phyloP scores from a whole-genome alignment of 2,888 invertebrate species.

The Philereme vetulata region DNA sequence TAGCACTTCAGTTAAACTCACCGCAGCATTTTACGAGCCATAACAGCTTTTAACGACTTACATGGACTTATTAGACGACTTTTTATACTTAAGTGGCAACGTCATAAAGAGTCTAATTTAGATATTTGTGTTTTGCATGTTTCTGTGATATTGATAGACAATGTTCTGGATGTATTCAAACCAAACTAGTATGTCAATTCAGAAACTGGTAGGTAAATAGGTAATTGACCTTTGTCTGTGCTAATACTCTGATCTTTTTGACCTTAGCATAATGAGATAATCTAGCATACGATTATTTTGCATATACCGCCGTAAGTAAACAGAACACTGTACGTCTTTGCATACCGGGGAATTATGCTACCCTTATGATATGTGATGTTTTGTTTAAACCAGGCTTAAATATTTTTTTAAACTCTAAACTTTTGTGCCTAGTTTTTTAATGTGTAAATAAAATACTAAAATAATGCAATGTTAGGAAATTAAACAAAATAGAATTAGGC shows the following conservation, averaged over 20 bases:
- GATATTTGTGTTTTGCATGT: slow-evolving; percentile 25
- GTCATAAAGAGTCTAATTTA: slow-evolving; percentile 28
- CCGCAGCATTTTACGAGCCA: slow-evolving; percentile 54
- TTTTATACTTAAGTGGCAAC: slow-evolving; percentile 27
- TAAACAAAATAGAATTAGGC: no score
- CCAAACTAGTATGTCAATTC: background rate
- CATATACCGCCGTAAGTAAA: no score
- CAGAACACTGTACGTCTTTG: no score
- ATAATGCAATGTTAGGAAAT: no score
- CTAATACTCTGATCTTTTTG: no score
- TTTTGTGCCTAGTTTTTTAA: no score
- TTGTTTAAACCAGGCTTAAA: no score
- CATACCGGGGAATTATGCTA: no score
- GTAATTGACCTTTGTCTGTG: background rate
- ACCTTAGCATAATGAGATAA: background rate
- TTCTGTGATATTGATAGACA: slow-evolving; percentile 20
- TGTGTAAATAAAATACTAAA: no score
- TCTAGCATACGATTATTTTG: background rate
- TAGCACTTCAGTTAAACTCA: slow-evolving; percentile 51
- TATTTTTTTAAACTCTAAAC: no score
- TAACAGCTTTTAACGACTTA: slow-evolving; percentile 57
- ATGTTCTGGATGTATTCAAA: slow-evolving; percentile 5
- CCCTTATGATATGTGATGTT: no score
- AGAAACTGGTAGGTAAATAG: background rate
- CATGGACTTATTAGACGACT: slow-evolving; percentile 43